A percentile compares a stretch with the other conserved stretches of the same genome.
These are phyloP conservation scores for Epizoanthus fatuus DNA, from an alignment of 92 coral and sea anemone species.

Conservation along the genomic window DNA sequence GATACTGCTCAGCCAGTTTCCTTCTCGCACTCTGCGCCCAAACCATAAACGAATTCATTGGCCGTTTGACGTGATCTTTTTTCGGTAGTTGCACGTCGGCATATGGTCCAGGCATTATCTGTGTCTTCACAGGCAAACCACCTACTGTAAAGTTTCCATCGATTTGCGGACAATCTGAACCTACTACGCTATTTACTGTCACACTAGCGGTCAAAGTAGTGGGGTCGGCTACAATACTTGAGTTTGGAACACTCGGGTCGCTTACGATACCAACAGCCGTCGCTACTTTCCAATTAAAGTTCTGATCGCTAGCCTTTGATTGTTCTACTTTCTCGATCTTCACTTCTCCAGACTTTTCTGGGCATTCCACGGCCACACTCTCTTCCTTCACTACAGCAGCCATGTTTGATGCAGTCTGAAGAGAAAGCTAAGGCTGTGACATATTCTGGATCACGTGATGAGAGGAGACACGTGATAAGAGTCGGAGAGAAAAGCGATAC, in stretches of 20 bases:
- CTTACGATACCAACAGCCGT: slow-evolving; percentile 80
- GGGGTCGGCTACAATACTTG: slow-evolving; percentile 58
- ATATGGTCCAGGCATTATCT: slow-evolving; percentile 94
- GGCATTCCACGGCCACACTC: slow-evolving; percentile 81
- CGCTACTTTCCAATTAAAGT: slow-evolving; percentile 90
- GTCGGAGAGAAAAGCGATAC: slow-evolving; percentile 26
- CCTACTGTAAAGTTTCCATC: slow-evolving; percentile 85
- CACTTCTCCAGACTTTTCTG: slow-evolving; percentile 94
- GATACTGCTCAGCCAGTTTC: slow-evolving; percentile 99
- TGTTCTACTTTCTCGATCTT: slow-evolving; percentile 96
- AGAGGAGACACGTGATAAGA: slow-evolving; percentile 84
- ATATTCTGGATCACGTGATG: slow-evolving; percentile 81
- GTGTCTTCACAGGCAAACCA: slow-evolving; percentile 89
- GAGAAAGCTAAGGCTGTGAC: slow-evolving; percentile 86
- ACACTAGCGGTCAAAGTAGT: slow-evolving; percentile 74
- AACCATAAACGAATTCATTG: slow-evolving; percentile 99
- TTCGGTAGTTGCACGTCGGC: slow-evolving; percentile 94
- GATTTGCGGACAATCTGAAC: slow-evolving; percentile 86
- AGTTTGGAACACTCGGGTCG: slow-evolving; percentile 74
- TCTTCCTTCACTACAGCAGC: slow-evolving; percentile 86
- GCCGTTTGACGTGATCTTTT: slow-evolving; percentile 97
- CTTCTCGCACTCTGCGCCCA: slow-evolving; percentile 99
- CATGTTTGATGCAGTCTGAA: slow-evolving; percentile 82
- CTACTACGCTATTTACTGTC: slow-evolving; percentile 83
- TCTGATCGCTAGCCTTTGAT: slow-evolving; percentile 88